Percentiles rank a stretch among this genome's conserved stretches.
These are phyloP conservation scores for Tonatia bakeri DNA, from an alignment of 2,113 vertebrate species.

Conservation along the genomic window DNA sequence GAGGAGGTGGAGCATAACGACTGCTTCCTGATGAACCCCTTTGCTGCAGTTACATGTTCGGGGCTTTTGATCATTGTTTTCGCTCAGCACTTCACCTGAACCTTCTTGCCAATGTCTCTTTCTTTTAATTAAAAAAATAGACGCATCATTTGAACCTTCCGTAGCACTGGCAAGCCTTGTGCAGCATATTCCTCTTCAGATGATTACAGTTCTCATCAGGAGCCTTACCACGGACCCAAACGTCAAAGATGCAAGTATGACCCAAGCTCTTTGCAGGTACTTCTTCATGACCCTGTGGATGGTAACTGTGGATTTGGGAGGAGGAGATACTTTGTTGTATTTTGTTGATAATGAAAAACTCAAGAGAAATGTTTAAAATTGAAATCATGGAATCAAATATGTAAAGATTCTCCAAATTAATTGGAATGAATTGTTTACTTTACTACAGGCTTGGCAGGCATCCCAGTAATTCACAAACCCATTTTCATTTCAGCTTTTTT, in stretches of 20 bases:
- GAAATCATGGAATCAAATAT: slow-evolving; percentile 7
- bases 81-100: not conserved
- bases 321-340: not conserved
- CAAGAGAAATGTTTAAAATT: slow-evolving; percentile 10
- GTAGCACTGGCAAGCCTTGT: slow-evolving; percentile 96
- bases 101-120: not conserved
- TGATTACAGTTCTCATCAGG: slow-evolving; percentile 98
- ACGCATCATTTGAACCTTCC: slow-evolving; percentile 94
- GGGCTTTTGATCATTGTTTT: not conserved
- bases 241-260: slow-evolving; percentile 97
- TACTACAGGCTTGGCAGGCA: not conserved
- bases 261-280: slow-evolving; percentile 97
- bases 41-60: not conserved
- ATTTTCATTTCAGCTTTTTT: not conserved
- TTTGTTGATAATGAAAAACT: not conserved
- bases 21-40: not conserved
- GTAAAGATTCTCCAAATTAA: not conserved
- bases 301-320: not conserved
- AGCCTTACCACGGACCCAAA: slow-evolving; percentile 98
- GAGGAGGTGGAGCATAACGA: not conserved
- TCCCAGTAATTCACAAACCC: slow-evolving; percentile 2
- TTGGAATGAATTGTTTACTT: not conserved
- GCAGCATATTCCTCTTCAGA: slow-evolving; percentile 97
- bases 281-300: not conserved
- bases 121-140: slow-evolving; percentile 77